Evolutionary conservation across 2,797 vertebrate genomes (phyloP).

Genomic region (Neomorphus geoffroyi): DNA sequence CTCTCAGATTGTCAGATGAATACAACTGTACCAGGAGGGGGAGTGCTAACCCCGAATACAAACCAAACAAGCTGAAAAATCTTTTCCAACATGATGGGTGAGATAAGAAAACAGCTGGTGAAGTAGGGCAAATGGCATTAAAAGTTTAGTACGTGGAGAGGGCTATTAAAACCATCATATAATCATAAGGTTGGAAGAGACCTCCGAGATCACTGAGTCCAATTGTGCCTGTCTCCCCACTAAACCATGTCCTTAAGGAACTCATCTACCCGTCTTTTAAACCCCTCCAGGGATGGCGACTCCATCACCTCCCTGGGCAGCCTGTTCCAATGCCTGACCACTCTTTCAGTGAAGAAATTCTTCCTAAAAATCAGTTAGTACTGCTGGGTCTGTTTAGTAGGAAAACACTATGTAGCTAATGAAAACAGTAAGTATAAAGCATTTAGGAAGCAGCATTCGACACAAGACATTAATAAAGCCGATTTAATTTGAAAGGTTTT

Average conservation of each 20-base stretch:
- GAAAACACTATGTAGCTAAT: background rate
- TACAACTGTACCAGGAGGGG: conserved; percentile 9
- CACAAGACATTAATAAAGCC: background rate
- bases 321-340: too few relatives aligned
- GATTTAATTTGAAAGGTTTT: background rate
- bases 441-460: background rate
- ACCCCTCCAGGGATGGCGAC: too few relatives aligned
- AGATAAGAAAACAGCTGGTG: background rate
- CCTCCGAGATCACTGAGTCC: too few relatives aligned
- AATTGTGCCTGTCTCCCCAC: too few relatives aligned
- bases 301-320: too few relatives aligned
- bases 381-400: background rate
- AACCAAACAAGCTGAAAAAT: background rate
- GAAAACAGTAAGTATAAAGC: background rate
- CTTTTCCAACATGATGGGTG: background rate
- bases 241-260: too few relatives aligned
- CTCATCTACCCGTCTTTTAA: too few relatives aligned
- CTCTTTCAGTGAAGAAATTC: too few relatives aligned
- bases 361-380: too few relatives aligned
- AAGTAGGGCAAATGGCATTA: background rate
- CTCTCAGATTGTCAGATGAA: background rate
- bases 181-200: too few relatives aligned
- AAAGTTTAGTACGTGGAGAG: background rate
- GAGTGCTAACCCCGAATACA: background rate
- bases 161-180: background rate